phyloP scores from a whole-genome alignment of 2,797 vertebrate genomes.

The Cetoscarus ocellatus region DNA sequence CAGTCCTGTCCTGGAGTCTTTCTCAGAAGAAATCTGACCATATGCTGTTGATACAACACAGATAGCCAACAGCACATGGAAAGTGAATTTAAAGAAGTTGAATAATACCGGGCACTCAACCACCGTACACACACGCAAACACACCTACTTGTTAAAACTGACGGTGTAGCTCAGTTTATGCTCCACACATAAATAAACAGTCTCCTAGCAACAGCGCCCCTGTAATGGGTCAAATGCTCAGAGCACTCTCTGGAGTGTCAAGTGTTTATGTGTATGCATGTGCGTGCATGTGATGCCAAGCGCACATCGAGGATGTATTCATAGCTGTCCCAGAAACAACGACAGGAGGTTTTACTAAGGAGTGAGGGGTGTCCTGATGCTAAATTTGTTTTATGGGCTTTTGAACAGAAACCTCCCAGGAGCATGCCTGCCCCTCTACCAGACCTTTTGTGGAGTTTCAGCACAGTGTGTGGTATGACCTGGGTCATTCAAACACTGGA shows the following conservation, averaged over 20 bases:
- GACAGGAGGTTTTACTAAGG: constrained; percentile 33
- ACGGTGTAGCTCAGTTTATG: background rate
- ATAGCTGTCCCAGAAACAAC: constrained; percentile 36
- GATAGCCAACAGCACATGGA: constrained; percentile 9
- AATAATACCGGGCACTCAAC: constrained; percentile 24
- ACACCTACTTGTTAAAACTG: constrained; percentile 8
- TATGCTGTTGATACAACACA: constrained; percentile 22
- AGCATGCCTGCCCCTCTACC: constrained; percentile 40
- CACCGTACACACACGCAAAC: constrained; percentile 9
- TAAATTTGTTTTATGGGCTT: constrained; percentile 49
- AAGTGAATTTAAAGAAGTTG: constrained; percentile 36
- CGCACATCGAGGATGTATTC: constrained; percentile 16
- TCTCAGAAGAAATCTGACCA: constrained; percentile 36
- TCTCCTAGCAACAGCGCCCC: constrained; percentile 48
- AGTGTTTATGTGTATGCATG: constrained; percentile 39
- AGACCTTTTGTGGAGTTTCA: constrained; percentile 53
- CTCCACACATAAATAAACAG: constrained; percentile 29
- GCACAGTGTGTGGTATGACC: constrained; percentile 34
- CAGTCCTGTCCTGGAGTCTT: constrained; percentile 10
- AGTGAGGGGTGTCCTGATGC: constrained; percentile 37
- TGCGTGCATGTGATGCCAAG: constrained; percentile 9
- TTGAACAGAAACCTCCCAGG: constrained; percentile 26
- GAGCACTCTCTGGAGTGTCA: constrained; percentile 30
- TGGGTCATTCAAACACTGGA: constrained; percentile 17
- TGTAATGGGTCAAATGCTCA: constrained; percentile 36